Conservation (phyloP, 2,113 vertebrate genomes). For the Elephas maximus region DNA sequence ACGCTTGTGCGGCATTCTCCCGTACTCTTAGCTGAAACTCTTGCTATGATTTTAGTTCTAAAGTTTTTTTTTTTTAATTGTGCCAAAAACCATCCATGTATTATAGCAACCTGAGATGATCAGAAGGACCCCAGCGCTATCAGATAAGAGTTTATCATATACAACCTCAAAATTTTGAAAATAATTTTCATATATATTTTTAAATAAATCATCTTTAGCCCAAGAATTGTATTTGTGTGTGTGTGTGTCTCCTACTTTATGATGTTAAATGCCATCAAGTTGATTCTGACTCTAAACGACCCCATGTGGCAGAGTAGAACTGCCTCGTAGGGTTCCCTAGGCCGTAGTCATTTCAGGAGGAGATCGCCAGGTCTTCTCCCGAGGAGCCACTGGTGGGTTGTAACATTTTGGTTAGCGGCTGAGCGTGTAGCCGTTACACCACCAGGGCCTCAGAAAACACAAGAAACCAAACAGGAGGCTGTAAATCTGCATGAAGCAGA, state of each 20-base stretch:
- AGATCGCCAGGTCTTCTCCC: neutral
- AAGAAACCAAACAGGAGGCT: too few species aligned
- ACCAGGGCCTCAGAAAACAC: neutral
- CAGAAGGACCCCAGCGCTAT: neutral
- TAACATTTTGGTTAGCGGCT: neutral
- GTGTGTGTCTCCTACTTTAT: neutral
- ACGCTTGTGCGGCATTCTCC: neutral
- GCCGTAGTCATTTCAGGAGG: too few species aligned
- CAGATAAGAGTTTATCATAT: neutral
- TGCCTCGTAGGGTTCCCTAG: too few species aligned
- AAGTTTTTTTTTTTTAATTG: neutral
- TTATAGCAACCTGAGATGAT: neutral
- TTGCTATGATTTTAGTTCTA: conserved; percentile 7
- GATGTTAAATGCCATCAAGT: neutral
- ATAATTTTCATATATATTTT: conserved; percentile 2
- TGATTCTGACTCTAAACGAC: neutral
- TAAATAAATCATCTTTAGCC: conserved; percentile 35
- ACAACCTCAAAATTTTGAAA: conserved; percentile 35
- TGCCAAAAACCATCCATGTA: neutral
- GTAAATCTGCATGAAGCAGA: too few species aligned
- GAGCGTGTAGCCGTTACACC: too few species aligned
- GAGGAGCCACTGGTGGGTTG: neutral
- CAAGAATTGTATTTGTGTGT: neutral
- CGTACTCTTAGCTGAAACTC: neutral
- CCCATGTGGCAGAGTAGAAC: too few species aligned